A percentile compares a stretch with the other conserved stretches of the same genome.
Conservation (phyloP, 37 sponge, comb jelly and placozoan species). For the Oscarella lobularis region DNA sequence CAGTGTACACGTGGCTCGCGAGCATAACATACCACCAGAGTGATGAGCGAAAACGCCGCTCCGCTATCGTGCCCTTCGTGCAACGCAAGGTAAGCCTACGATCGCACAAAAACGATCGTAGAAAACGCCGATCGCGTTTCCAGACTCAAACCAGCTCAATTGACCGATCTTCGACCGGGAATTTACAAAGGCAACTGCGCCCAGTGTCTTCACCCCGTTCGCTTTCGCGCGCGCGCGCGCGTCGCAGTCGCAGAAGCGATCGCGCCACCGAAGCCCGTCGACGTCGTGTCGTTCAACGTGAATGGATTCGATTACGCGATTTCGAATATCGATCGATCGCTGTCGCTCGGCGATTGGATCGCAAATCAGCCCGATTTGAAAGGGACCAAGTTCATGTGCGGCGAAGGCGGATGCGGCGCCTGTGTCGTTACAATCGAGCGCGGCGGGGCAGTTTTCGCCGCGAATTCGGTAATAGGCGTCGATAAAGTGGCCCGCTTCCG, state of each 20-base stretch:
- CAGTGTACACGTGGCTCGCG: too few species aligned
- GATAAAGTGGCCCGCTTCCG: too few species aligned
- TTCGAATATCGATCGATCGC: background rate
- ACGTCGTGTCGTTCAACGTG: background rate
- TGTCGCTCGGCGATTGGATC: conserved; percentile 6
- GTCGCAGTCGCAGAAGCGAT: background rate
- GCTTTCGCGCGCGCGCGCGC: background rate
- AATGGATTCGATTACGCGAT: background rate
- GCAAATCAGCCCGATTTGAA: conserved; percentile 1
- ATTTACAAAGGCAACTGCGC: conserved; percentile 3
- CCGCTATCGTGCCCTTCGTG: too few species aligned
- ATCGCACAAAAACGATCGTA: too few species aligned
- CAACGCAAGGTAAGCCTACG: too few species aligned
- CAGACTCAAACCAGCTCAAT: conserved; percentile 8
- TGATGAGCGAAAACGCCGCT: too few species aligned
- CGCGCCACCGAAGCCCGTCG: background rate
- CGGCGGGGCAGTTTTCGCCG: too few species aligned
- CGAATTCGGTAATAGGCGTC: too few species aligned
- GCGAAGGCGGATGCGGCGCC: conserved; percentile 7
- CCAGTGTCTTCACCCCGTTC: background rate
- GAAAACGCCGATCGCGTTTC: too few species aligned
- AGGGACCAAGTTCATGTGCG: conserved; percentile 10
- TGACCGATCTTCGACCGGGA: background rate
- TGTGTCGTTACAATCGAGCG: background rate
- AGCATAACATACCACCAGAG: too few species aligned